A percentile compares a stretch with the other conserved stretches of the same genome.
Evolutionary conservation across 2,113 vertebrate genomes (phyloP).

Genomic region (Menura novaehollandiae): DNA sequence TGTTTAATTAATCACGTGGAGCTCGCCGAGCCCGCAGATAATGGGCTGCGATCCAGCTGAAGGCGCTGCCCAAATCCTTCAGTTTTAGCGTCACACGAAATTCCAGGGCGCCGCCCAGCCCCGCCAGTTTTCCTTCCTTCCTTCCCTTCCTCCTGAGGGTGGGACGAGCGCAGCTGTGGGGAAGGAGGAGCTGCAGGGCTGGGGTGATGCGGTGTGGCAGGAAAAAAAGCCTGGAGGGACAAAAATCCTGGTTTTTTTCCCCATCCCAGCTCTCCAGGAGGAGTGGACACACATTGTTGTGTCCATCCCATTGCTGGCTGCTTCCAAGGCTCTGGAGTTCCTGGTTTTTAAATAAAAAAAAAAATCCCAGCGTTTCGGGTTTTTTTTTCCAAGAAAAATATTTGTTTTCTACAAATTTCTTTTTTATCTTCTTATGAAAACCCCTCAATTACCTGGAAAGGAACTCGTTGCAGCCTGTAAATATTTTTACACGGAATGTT

Average conservation of each 20-base stretch:
- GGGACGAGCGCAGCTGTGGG: not conserved
- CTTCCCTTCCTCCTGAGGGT: not conserved
- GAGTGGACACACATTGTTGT: not conserved
- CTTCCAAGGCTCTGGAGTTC: not conserved
- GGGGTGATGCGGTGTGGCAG: not conserved
- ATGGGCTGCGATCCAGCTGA: not conserved
- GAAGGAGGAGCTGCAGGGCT: not conserved
- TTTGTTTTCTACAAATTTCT: not conserved
- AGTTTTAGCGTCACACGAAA: constrained; percentile 16
- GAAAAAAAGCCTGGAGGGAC: not conserved
- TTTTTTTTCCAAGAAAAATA: not conserved
- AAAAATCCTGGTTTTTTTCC: not conserved
- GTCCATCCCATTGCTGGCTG: not conserved
- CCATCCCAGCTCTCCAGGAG: not conserved
- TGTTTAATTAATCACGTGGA: constrained; percentile 14
- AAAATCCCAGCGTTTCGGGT: not conserved
- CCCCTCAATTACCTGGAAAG: not conserved
- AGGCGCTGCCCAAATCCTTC: not conserved
- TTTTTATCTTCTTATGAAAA: not conserved
- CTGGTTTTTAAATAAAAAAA: not conserved
- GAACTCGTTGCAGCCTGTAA: not conserved
- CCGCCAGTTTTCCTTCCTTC: not conserved
- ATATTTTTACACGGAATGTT: not conserved
- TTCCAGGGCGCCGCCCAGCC: not conserved
- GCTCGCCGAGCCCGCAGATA: not conserved